Percentiles rank a stretch among this genome's conserved stretches.
Conservation (phyloP, 2,888 invertebrate species). For the Andrena bucephala region DNA sequence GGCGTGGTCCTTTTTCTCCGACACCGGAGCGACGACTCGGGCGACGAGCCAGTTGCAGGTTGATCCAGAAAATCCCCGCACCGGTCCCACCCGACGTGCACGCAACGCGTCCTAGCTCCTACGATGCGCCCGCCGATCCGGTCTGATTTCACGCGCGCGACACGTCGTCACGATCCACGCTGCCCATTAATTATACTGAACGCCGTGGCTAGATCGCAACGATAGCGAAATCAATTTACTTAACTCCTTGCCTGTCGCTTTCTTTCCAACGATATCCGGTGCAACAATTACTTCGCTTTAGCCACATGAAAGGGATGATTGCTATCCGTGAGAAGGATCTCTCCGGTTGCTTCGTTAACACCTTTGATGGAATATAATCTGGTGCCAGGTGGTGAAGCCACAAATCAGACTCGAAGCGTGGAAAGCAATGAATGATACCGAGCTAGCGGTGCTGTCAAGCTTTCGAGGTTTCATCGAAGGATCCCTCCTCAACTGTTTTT, state of each 20-base stretch:
- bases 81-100: neutral
- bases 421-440: no score
- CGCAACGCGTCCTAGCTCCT: neutral
- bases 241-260: neutral
- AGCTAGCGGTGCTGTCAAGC: neutral
- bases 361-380: conserved; percentile 18
- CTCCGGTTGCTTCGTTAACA: conserved; percentile 31
- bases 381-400: no score
- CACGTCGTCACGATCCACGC: conserved; percentile 10
- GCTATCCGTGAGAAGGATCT: conserved; percentile 37
- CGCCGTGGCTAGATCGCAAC: conserved; percentile 9
- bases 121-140: conserved; percentile 10
- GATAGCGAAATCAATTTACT: conserved; percentile 47
- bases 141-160: conserved; percentile 29
- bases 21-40: conserved; percentile 47
- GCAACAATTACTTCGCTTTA: conserved; percentile 22
- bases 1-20: conserved; percentile 41
- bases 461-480: neutral
- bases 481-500: neutral
- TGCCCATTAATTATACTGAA: conserved; percentile 45
- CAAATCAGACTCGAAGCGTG: no score
- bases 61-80: conserved; percentile 46
- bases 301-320: neutral
- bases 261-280: neutral
- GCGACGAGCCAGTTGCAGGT: conserved; percentile 19